A percentile compares a stretch with the other conserved stretches of the same genome.
Evolutionary conservation across 2,113 vertebrate species (phyloP).

Genomic region (Pollimyrus isidori): DNA sequence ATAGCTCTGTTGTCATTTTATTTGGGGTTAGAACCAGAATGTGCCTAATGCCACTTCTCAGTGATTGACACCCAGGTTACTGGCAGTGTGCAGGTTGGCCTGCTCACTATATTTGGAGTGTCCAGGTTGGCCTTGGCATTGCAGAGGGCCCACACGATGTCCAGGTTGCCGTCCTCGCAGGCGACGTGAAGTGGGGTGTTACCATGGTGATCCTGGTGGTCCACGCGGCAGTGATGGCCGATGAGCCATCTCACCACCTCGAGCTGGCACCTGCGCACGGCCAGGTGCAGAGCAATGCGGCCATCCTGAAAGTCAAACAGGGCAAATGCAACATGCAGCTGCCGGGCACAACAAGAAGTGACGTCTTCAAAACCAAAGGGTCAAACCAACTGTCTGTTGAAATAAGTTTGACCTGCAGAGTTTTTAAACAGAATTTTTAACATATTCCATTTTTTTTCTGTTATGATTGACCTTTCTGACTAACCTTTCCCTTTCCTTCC

Average conservation of each 20-base stretch:
- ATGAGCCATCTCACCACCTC: constrained; percentile 87
- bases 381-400: not conserved
- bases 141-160: constrained; percentile 76
- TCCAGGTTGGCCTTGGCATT: constrained; percentile 74
- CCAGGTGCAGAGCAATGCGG: constrained; percentile 90
- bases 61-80: not conserved
- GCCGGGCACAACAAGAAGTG: not conserved
- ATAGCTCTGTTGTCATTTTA: not conserved
- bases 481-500: not conserved
- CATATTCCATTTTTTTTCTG: not conserved
- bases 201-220: constrained; percentile 89
- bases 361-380: not conserved
- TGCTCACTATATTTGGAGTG: constrained; percentile 80
- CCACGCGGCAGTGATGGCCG: constrained; percentile 63
- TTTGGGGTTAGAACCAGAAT: not conserved
- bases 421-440: not conserved
- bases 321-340: not conserved
- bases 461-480: not conserved
- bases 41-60: not conserved
- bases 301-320: constrained; percentile 69
- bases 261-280: constrained; percentile 85
- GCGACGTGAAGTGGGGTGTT: constrained; percentile 90
- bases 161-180: constrained; percentile 85
- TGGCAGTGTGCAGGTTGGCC: not conserved
- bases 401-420: not conserved